Base-by-base conservation (phyloP, 2,888 invertebrate species). In the Andrena flavipes region DNA sequence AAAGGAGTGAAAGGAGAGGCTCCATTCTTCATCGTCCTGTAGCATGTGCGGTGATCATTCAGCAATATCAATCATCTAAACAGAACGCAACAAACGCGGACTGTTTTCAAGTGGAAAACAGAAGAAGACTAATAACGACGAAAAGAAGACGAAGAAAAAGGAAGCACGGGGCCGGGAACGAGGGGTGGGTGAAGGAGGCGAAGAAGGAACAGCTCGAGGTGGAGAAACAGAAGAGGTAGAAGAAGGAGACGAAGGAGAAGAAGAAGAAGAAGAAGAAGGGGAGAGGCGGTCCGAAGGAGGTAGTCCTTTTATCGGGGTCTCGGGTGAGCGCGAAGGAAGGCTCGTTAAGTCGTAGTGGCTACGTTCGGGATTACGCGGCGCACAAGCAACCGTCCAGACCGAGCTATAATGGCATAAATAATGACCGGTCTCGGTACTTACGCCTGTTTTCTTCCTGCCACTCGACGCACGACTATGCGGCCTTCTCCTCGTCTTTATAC, bases 311-410 rank as follows among this genome's bases (percentile, higher is more conserved):
- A 67, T 71, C 80, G 76, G 76, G 72, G 82, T 77, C 85, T 80
- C 80, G 85, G 76, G 77, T 77, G 87, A 84, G 77, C 83, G 85
- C 84, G 83, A 79, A 88, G 78, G 84, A 79, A 87, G 85, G 84
- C 87, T 88, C 85, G 87, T 88, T 87, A 87, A 88, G 82, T 84
- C 88, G 76, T 83, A 67, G 75, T 70, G 82, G 80, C 81, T 78
- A 69, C 76, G 84, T 76, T 82, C 73, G 80, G 59, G 29, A 69
- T 68, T 76, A 64, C 70, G 71, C 64, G 77, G 63, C 59, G 63
- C 80, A 29, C 68, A 76, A 77, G 70, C 75, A 76, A 75, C 64
- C 76, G 68, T 62, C 81, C 73, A 77, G 78, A 72, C 71, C 75
- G 84, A 75, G 84, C 82, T 75, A 82, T 84, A 84, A 84, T 84